Evolutionary conservation across 2,797 vertebrate species (phyloP), one percentile per base, ranked within the genome.

Genomic region (Lacerta bilineata): DNA sequence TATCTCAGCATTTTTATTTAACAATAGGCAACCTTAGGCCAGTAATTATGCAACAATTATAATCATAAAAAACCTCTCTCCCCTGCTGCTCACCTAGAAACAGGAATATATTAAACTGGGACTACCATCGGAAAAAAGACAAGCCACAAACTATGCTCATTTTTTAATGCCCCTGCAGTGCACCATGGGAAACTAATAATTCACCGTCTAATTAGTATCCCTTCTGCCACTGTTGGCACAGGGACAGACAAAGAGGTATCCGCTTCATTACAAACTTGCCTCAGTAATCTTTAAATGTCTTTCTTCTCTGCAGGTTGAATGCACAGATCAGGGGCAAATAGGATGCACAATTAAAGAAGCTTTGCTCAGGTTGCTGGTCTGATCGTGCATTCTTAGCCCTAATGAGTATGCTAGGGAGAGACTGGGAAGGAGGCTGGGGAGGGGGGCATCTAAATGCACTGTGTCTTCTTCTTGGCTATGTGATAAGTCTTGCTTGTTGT

Each of bases 11-110:
- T 96, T 97, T n/a, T 97, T 97, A 96, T 97, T 97, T 97, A 97
- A 97, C 97, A 97, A 97, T 96, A 94, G 96, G 96, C 96, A 96
- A 97, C 96, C 96, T 96, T 96, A 97, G 97, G 96, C 94, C 93
- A 95, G 96, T 96, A 97, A 98, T 97, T 97, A 97, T 97, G 95
- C 96, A 96, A 97, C 96, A 97, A 98, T 98, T 97, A 98, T 97
- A 96, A 96, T 95, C 91, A 97, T 97, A 97, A 97, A 95, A 97
- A 94, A 77, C 76, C 71, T 55, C 95, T 95, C 92, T 96, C 96
- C 95, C 97, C 97, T 94, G 96, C 96, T 96, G 96, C 95, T 96
- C 94, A 97, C 94, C 96, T 96, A 96, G 95, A 95, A 97, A 97
- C 92, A 96, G 86, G 96, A 97, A 97, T 97, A 97, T 96, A 97